Conservation (phyloP, 1,140 invertebrate genomes). For the Ylistrum balloti region DNA sequence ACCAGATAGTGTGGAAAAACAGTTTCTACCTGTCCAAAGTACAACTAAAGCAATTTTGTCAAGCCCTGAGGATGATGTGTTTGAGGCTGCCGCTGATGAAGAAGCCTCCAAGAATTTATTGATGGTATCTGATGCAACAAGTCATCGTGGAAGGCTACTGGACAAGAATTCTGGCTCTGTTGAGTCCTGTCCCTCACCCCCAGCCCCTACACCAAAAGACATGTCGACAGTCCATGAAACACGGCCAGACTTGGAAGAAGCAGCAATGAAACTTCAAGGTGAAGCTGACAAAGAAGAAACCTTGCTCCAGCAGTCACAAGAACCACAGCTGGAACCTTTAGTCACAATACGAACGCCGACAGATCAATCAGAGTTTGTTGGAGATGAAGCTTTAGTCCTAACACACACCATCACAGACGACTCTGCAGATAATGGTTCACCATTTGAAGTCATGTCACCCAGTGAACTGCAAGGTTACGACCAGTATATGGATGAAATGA, state of each 20-base stretch:
- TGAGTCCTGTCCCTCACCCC: constrained; percentile 70
- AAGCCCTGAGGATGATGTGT: constrained; percentile 83
- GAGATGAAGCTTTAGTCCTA: neutral
- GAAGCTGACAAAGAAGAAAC: constrained; percentile 53
- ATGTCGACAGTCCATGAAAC: constrained; percentile 56
- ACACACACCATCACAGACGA: neutral
- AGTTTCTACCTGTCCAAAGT: constrained; percentile 70
- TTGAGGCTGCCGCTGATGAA: constrained; percentile 81
- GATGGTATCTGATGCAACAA: constrained; percentile 39
- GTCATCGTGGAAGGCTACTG: constrained; percentile 27
- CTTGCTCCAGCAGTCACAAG: constrained; percentile 35
- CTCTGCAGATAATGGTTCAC: constrained; percentile 69
- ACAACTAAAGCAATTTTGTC: constrained; percentile 80
- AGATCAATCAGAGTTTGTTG: neutral
- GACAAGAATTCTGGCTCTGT: constrained; percentile 48
- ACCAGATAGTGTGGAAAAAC: constrained; percentile 80
- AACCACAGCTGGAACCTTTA: neutral
- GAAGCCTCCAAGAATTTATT: constrained; percentile 49
- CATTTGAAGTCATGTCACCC: constrained; percentile 82
- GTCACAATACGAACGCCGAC: neutral
- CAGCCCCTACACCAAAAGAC: constrained; percentile 73
- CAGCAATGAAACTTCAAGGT: constrained; percentile 66
- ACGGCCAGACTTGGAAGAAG: constrained; percentile 67
- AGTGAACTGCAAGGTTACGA: constrained; percentile 78
- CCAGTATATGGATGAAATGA: constrained; percentile 61